Evolutionary conservation across 2,113 vertebrate genomes (phyloP), one percentile per base, ranked within the genome.

Genomic region (Nanorana parkeri): DNA sequence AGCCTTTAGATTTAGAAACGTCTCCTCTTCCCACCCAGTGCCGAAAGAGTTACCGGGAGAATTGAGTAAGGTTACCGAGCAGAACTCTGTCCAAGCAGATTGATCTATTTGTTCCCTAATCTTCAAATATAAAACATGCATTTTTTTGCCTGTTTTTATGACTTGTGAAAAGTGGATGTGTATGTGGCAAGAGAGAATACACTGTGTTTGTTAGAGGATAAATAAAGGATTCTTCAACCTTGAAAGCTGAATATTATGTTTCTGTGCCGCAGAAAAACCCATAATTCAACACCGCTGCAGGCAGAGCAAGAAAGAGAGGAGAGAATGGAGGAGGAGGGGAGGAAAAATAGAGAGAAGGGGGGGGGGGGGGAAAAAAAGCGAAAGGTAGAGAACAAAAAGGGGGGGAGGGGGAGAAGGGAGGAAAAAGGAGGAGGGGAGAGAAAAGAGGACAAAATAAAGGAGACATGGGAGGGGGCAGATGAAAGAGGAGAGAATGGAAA

Each of bases 171-270:
- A 56, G 17, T 21, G 10, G 7, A 17, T 47, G 32, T 6, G 64
- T 56, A 52, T 55, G n/a, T 17, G 19, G 47, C 16, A 15, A 21
- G 28, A 61, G 20, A 60, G n/a, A 47, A 54, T 54, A 71, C 24
- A 29, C 15, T 8, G 23, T 21, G 58, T 76, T 11, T 61, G 58
- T 65, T 54, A 41, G 13, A 52, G 58, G 36, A 73, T 64, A 81
- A 72, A 81, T 68, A 72, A 55, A 65, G 41, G 26, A 52, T 81
- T 64, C 19, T 73, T 73, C 68, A 73, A 65, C 68, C 79, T 81
- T 73, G 68, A 81, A 65, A 81, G 47, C 55, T 23, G 79, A 81
- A 81, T 73, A 54, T 72, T 63, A 64, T 71, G 78, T 80, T 80
- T 71, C 67, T 29, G 68, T 72, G 68, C 41, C 15, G 58, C 68